Conservation (phyloP, 2,888 invertebrate species). For the Eupithecia subumbrata region DNA sequence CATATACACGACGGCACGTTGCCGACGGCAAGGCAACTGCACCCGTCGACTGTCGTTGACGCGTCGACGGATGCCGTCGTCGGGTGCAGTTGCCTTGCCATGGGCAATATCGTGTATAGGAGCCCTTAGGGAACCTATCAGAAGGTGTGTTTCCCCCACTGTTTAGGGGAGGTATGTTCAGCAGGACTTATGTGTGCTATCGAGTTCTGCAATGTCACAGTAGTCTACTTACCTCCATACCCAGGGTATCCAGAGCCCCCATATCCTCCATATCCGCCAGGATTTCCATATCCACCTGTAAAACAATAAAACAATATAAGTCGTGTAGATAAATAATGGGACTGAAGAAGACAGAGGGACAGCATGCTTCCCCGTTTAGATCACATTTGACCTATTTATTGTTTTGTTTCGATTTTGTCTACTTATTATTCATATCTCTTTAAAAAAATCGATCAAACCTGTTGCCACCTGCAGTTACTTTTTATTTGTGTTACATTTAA, state of each 20-base stretch:
- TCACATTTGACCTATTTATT: not conserved
- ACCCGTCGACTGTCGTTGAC: too few relatives aligned
- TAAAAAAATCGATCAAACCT: too few relatives aligned
- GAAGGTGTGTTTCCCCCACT: too few relatives aligned
- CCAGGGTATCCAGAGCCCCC: constrained; percentile 1
- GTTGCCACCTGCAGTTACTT: not conserved
- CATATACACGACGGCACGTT: too few relatives aligned
- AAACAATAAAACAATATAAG: not conserved
- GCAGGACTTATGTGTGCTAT: not conserved
- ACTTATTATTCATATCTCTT: too few relatives aligned
- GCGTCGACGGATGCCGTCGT: too few relatives aligned
- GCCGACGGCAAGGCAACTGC: too few relatives aligned
- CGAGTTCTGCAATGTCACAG: not conserved
- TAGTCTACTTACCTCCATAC: constrained; percentile 12
- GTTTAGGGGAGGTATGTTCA: too few relatives aligned
- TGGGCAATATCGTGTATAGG: too few relatives aligned
- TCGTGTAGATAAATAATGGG: not conserved
- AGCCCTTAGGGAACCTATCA: too few relatives aligned
- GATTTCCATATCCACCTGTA: constrained; percentile 4
- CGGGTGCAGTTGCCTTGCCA: too few relatives aligned
- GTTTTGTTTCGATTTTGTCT: too few relatives aligned
- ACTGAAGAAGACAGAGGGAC: not conserved
- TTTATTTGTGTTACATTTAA: not conserved
- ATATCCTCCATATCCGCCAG: constrained; percentile 7
- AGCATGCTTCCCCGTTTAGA: not conserved